Conservation (phyloP, 2,113 vertebrate species). For the Tragelaphus strepsiceros region DNA sequence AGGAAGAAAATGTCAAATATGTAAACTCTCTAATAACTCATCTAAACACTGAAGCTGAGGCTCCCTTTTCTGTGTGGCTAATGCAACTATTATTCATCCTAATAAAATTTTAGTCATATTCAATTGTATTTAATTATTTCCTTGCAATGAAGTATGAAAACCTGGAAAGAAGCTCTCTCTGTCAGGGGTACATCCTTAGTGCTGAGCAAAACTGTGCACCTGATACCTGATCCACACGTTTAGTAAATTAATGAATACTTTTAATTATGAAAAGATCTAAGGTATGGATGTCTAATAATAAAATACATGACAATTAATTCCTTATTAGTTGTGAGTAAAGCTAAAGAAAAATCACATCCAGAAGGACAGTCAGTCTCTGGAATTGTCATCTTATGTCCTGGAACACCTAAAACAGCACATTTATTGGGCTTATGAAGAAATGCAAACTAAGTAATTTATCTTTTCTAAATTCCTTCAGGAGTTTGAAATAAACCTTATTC, state of each 20-base stretch:
- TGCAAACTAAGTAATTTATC: not conserved
- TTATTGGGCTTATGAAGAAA: conserved; percentile 1
- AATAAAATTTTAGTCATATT: not conserved
- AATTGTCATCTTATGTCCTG: not conserved
- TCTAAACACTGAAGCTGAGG: not conserved
- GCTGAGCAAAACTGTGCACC: not conserved
- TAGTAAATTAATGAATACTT: not conserved
- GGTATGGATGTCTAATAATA: not conserved
- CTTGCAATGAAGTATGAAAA: not conserved
- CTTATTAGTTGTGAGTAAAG: not conserved
- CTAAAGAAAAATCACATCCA: not conserved
- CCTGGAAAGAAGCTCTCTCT: not conserved
- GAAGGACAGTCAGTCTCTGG: not conserved
- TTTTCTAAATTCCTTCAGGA: not conserved
- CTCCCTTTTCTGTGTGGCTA: not conserved
- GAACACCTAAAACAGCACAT: not conserved
- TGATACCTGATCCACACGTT: not conserved
- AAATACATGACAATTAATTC: not conserved
- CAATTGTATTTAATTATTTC: not conserved
- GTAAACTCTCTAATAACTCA: not conserved
- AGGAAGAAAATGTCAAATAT: not conserved
- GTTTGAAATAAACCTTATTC: not conserved
- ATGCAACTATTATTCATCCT: not conserved
- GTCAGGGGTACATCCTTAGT: not conserved
- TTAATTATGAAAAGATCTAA: not conserved